Conservation (phyloP, 2,113 vertebrate species). For the Oophaga pumilio region DNA sequence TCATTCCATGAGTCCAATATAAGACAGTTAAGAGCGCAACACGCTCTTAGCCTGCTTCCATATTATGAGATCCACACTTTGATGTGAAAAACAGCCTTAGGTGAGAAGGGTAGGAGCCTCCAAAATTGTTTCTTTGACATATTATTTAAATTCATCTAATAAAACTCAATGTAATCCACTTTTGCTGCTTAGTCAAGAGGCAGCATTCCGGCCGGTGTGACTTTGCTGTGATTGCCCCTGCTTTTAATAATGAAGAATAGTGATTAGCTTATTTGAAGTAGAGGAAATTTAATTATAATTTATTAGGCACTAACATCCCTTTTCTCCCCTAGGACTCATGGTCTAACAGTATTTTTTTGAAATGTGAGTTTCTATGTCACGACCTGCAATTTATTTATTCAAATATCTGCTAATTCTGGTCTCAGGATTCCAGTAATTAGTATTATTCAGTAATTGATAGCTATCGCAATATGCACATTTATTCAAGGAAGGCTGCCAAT, state of each 20-base stretch:
- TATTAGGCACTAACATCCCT: background rate
- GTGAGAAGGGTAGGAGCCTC: constrained; percentile 14
- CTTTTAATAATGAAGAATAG: background rate
- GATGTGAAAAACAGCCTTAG: constrained; percentile 34
- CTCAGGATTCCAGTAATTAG: too few species aligned
- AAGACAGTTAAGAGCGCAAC: constrained; percentile 21
- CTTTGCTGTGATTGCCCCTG: background rate
- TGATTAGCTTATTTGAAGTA: background rate
- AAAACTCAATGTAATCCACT: constrained; percentile 23
- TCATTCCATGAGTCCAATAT: constrained; percentile 26
- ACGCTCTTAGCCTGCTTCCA: constrained; percentile 28
- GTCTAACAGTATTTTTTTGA: background rate
- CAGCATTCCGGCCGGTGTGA: background rate
- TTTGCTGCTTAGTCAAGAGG: constrained; percentile 9
- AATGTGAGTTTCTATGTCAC: background rate
- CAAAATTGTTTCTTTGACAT: constrained; percentile 37
- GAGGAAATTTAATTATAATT: background rate
- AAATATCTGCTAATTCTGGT: too few species aligned
- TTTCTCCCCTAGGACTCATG: background rate
- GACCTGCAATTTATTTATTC: too few species aligned
- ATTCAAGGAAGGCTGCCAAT: too few species aligned
- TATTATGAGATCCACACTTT: constrained; percentile 24
- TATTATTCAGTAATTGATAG: too few species aligned
- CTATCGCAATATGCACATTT: too few species aligned
- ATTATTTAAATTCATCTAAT: constrained; percentile 35